These are phyloP conservation scores for Heliothis peltigera DNA, from an alignment of 2,888 invertebrate species.

Conservation along the genomic window DNA sequence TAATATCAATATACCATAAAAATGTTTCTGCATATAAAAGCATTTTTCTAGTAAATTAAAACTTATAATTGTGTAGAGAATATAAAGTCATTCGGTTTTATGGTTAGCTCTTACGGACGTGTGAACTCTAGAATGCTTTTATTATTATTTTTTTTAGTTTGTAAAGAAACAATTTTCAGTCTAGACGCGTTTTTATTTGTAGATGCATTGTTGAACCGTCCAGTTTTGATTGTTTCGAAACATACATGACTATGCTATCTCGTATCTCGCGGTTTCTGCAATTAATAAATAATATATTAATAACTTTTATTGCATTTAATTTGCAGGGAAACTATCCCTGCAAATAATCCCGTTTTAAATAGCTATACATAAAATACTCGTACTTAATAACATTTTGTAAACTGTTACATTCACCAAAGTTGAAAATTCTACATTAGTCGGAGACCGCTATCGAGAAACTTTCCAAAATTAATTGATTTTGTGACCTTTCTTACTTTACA, in stretches of 20 bases:
- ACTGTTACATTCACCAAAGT: too few species aligned
- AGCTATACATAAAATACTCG: too few species aligned
- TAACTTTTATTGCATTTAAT: too few species aligned
- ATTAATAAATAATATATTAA: too few species aligned
- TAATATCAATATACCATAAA: neutral
- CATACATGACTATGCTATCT: too few species aligned
- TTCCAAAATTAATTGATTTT: conserved; percentile 63
- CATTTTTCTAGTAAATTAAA: conserved; percentile 17
- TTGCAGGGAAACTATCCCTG: neutral
- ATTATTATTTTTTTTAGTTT: conserved; percentile 30
- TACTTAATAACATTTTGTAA: too few species aligned
- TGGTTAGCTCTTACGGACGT: conserved; percentile 34
- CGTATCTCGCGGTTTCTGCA: too few species aligned
- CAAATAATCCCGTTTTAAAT: neutral
- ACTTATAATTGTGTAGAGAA: conserved; percentile 23
- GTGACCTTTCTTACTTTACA: conserved; percentile 56
- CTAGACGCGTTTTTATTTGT: conserved; percentile 50
- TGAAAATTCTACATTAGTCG: conserved; percentile 10
- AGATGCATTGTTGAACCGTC: neutral
- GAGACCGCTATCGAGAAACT: conserved; percentile 55
- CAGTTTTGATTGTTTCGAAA: conserved; percentile 9
- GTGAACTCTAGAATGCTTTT: conserved; percentile 28
- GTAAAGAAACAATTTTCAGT: conserved; percentile 30
- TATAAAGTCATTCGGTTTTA: conserved; percentile 32
- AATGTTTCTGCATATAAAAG: too few species aligned